A percentile compares a stretch with the other conserved stretches of the same genome.
Conservation (phyloP, 2,888 invertebrate species). For the Argyra leucocephala region DNA sequence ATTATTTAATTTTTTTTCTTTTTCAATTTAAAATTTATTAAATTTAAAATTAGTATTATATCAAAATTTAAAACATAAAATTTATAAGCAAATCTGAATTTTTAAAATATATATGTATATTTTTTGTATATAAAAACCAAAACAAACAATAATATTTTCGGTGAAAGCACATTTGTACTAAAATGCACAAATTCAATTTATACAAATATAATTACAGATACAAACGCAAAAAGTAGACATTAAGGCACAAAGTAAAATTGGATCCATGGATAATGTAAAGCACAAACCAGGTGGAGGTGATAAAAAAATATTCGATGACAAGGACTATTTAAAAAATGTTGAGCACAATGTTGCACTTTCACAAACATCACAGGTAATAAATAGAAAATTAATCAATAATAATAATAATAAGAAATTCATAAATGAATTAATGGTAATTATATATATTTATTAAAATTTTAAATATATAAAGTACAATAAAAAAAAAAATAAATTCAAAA, state of each 20-base stretch:
- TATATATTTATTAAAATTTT: not conserved
- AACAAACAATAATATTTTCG: slow-evolving; percentile 9
- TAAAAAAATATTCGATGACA: slow-evolving; percentile 88
- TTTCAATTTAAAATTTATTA: too few species aligned
- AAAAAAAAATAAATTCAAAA: too few species aligned
- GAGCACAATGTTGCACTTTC: slow-evolving; percentile 49
- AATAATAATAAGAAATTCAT: not conserved
- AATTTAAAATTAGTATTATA: too few species aligned
- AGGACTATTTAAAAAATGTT: slow-evolving; percentile 77
- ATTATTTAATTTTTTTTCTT: too few species aligned
- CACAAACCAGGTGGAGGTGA: slow-evolving; percentile 89
- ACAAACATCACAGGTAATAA: slow-evolving; percentile 49
- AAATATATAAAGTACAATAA: not conserved
- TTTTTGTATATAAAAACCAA: slow-evolving; percentile 12
- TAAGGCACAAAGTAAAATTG: slow-evolving; percentile 86
- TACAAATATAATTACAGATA: slow-evolving; percentile 49
- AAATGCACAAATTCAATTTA: not conserved
- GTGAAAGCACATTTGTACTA: not conserved
- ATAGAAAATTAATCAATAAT: slow-evolving; percentile 13
- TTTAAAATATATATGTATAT: too few species aligned
- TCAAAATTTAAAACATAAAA: too few species aligned
- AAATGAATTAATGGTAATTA: not conserved
- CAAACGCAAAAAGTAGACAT: slow-evolving; percentile 84
- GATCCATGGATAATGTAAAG: slow-evolving; percentile 77
- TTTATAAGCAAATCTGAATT: too few species aligned